Conservation (phyloP, 2,113 vertebrate species). For the Marmota flaviventris region DNA sequence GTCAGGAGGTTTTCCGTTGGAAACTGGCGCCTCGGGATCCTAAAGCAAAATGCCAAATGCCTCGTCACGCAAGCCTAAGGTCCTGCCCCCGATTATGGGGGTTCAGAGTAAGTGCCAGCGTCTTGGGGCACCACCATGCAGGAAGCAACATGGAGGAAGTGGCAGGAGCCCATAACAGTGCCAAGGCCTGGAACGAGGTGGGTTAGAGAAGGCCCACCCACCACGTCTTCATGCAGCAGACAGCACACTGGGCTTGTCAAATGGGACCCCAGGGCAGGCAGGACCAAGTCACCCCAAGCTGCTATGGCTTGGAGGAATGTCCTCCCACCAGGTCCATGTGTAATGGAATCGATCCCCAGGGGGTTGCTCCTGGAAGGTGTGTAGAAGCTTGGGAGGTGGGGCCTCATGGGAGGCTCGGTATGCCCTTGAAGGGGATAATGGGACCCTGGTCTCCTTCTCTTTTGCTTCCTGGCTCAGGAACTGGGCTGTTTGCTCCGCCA, state of each 20-base stretch:
- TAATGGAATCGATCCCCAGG: background rate
- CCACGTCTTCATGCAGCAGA: accelerated
- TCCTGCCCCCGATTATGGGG: accelerated
- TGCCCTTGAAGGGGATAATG: background rate
- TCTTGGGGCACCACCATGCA: accelerated
- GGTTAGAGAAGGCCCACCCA: background rate
- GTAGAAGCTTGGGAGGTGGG: background rate
- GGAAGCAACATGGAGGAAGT: background rate
- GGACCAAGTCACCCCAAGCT: background rate
- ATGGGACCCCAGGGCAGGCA: background rate
- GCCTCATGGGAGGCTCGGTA: background rate
- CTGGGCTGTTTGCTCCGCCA: background rate
- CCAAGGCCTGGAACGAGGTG: background rate
- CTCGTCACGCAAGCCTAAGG: background rate
- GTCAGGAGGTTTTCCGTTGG: background rate
- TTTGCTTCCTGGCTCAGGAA: background rate
- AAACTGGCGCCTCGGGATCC: background rate
- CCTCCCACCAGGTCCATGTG: background rate
- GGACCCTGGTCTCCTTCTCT: background rate
- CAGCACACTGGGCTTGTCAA: background rate
- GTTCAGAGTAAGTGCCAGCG: no score
- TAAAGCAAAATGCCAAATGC: background rate
- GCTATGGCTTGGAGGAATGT: no score
- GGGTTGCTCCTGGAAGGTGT: background rate
- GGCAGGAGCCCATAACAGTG: background rate